Percentiles rank a stretch among this genome's conserved stretches.
phyloP scores from a whole-genome alignment of 1,140 invertebrate genomes.

The Neodiprion fabricii region DNA sequence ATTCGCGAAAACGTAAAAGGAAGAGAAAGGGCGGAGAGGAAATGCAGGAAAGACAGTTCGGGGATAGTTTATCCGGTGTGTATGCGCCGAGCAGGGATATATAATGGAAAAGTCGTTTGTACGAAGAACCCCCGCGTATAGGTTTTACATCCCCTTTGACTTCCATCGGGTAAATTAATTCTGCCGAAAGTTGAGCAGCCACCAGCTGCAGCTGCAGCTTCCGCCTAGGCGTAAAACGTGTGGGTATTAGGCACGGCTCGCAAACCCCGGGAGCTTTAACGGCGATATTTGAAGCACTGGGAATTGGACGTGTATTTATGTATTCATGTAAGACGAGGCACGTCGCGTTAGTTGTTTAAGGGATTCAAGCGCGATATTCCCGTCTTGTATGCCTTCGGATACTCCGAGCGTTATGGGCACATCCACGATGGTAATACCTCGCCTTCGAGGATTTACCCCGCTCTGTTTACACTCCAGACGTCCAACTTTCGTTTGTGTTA shows the following conservation, averaged over 20 bases:
- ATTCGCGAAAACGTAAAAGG: neutral
- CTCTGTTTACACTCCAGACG: too few relatives aligned
- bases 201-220: neutral
- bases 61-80: conserved; percentile 3
- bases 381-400: neutral
- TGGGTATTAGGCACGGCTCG: too few relatives aligned
- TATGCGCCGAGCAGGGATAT: neutral
- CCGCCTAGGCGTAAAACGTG: neutral
- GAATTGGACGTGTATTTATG: neutral
- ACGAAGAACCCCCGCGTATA: neutral
- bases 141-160: neutral
- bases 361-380: neutral
- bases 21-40: neutral
- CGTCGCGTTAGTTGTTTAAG: neutral
- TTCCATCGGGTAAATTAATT: neutral
- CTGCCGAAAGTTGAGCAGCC: neutral
- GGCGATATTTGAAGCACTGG: too few relatives aligned
- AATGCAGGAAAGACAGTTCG: neutral
- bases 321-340: neutral
- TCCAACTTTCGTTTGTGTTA: too few relatives aligned
- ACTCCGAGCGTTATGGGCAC: neutral
- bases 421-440: too few relatives aligned
- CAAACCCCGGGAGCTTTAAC: too few relatives aligned
- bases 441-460: too few relatives aligned
- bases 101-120: neutral